Percentiles rank a stretch among this genome's conserved stretches.
Evolutionary conservation across 2,113 vertebrate genomes (phyloP).

Genomic region (Alligator sinensis): DNA sequence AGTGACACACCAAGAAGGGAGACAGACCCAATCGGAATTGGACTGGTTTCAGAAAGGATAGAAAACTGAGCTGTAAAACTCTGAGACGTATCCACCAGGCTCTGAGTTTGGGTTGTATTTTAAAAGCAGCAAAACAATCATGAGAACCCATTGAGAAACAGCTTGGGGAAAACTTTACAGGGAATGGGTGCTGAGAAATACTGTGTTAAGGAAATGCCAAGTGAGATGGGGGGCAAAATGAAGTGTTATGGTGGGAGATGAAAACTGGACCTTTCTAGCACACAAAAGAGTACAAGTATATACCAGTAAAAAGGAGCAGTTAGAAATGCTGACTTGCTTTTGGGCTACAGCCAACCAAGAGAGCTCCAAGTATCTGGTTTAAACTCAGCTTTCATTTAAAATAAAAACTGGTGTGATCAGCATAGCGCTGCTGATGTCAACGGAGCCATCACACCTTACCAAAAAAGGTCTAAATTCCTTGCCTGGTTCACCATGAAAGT

Average conservation of each 20-base stretch:
- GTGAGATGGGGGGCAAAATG: conserved; percentile 32
- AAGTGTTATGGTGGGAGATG: conserved; percentile 63
- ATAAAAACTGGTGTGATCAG: not conserved
- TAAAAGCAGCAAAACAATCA: not conserved
- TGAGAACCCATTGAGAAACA: conserved; percentile 22
- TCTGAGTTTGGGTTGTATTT: not conserved
- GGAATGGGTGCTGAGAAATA: conserved; percentile 37
- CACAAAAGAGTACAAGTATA: conserved; percentile 27
- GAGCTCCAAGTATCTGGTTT: not conserved
- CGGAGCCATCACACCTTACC: too few species aligned
- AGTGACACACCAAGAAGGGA: not conserved
- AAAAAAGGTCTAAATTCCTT: not conserved
- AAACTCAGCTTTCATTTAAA: conserved; percentile 4
- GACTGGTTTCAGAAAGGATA: not conserved
- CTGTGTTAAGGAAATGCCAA: conserved; percentile 21
- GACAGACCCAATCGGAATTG: not conserved
- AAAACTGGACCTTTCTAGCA: conserved; percentile 11
- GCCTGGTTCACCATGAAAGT: not conserved
- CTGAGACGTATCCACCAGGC: not conserved
- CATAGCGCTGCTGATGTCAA: too few species aligned
- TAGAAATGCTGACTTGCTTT: conserved; percentile 34
- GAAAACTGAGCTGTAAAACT: not conserved
- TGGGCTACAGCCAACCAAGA: conserved; percentile 53
- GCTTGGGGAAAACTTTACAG: conserved; percentile 4
- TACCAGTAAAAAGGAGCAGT: not conserved